Conservation (phyloP, 2,113 vertebrate genomes). For the Xenopus tropicalis region UCB_Xtro_10.0 CM004449.2:68292501-68293000, state of each 20-base stretch:
- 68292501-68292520: too few relatives aligned
- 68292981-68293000: neutral
- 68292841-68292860: neutral
- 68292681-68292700: neutral
- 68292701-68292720: constrained; percentile 1
- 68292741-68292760: neutral
- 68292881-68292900: neutral
- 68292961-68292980: neutral
- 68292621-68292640: neutral
- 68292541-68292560: too few relatives aligned
- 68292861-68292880: neutral
- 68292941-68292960: neutral
- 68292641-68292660: neutral
- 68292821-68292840: neutral
- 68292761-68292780: constrained; percentile 1
- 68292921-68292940: neutral
- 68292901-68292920: neutral
- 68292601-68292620: neutral
- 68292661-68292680: neutral
- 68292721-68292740: neutral
- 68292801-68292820: constrained; percentile 1
- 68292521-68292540: too few relatives aligned
- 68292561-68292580: too few relatives aligned
- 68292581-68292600: neutral
- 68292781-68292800: neutral